phyloP scores from a whole-genome alignment of 1,140 invertebrate species.

The Atta colombica region DNA sequence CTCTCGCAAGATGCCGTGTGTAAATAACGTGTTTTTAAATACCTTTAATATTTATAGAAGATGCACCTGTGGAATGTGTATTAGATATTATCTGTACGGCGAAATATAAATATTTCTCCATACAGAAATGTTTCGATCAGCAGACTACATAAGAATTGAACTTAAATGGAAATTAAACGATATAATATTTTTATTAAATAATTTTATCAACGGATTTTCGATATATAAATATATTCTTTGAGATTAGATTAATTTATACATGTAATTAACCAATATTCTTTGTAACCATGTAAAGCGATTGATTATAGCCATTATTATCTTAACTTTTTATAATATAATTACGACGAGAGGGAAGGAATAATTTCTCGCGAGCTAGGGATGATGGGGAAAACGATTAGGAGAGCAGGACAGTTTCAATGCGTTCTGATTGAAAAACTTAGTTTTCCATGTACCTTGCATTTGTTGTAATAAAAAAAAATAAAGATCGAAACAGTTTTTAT shows the following conservation, averaged over 20 bases:
- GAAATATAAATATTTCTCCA: no score
- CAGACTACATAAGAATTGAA: background rate
- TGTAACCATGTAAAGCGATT: background rate
- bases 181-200: background rate
- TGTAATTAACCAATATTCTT: background rate
- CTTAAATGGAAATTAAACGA: no score
- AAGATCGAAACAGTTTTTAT: no score
- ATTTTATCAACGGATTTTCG: background rate
- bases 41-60: constrained; percentile 9
- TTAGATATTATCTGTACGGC: background rate
- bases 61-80: constrained; percentile 29
- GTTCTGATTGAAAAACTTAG: background rate
- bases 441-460: background rate
- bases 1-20: background rate
- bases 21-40: constrained; percentile 24
- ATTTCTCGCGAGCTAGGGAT: background rate
- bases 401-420: background rate
- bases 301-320: constrained; percentile 10
- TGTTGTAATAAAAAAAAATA: background rate
- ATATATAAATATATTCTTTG: background rate
- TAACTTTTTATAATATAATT: background rate
- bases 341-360: background rate
- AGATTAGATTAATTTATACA: background rate
- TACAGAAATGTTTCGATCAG: background rate
- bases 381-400: constrained; percentile 6